Base-by-base conservation (phyloP, 2,888 invertebrate species). In the Temnothorax ravouxi region DNA sequence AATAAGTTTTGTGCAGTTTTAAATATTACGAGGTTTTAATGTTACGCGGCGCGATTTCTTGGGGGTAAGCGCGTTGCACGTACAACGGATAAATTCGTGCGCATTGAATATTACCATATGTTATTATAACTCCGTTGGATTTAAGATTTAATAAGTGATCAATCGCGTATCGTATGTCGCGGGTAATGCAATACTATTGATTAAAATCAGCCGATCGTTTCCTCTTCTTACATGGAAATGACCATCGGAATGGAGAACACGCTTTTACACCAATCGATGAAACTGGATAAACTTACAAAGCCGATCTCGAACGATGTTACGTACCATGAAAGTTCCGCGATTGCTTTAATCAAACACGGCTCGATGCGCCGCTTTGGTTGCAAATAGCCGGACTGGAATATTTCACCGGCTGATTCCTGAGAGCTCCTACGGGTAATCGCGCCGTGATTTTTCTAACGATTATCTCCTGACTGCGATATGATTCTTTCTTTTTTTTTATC, bases 331-430 rank as follows among this genome's bases (percentile, higher is more conserved):
- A 79, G 67, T 79, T 59, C 56, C 77, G 34, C n/a, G 69, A 79
- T 79, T 59, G 44, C 44, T 79, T 69, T 69, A 59, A 79, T 79
- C 79, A 69, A 79, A 79, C 34, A 64, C 56, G 21, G 34, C 54
- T 66, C n/a, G 54, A 64, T 6, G 6, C 41, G n/a, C 25, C n/a
- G 64, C 54, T 77, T 77, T 21, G 15, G 41, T 11, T 13, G 34
- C 21, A 38, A 47, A 75, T 44, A 34, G n/a, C 21, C 15, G 3
- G 11, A 11, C 38, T 3, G 44, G 11, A 34, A 44, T 38, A 34
- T 29, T 44, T 18, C 29, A n/a, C 2, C 34, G 34, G 4, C 18
- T 8, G 56, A 69, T 18, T 34, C 6, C 34, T 8, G 41, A 52
- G 54, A 44, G n/a, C 5, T 44, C 56, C 25, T 2, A 34, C 6